Percentiles rank a stretch among this genome's conserved stretches.
phyloP scores from a whole-genome alignment of 2,113 vertebrate genomes.

The Stomatorhinus ivindoensis region DNA sequence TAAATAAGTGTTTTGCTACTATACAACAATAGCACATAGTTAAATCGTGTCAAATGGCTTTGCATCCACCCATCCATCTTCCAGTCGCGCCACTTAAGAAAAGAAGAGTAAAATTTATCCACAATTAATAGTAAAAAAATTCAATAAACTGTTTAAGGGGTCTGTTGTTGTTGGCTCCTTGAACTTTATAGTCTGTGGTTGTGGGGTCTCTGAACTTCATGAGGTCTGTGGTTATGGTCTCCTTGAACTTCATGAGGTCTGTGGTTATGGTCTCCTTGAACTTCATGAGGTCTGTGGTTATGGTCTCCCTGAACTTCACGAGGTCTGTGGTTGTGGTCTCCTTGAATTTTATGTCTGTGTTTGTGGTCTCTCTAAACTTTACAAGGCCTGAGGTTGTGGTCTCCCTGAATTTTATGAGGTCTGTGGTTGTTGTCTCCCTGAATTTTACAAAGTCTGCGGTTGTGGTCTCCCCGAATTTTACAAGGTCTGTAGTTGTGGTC shows the following conservation, averaged over 20 bases:
- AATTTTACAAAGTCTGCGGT: background rate
- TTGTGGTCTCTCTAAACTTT: background rate
- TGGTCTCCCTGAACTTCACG: background rate
- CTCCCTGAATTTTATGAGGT: background rate
- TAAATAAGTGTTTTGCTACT: background rate
- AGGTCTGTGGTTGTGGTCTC: background rate
- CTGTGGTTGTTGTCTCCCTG: background rate
- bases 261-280: background rate
- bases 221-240: background rate
- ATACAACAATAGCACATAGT: background rate
- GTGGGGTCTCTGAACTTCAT: background rate
- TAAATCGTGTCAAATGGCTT: background rate
- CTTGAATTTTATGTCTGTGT: background rate
- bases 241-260: background rate
- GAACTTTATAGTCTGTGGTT: background rate
- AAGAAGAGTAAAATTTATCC: background rate
- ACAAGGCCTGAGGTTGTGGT: background rate
- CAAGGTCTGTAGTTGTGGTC: background rate
- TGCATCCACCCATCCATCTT: background rate
- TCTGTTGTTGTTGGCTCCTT: background rate
- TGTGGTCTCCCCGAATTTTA: background rate
- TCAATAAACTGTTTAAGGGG: background rate
- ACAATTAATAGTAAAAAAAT: background rate
- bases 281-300: background rate
- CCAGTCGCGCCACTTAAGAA: background rate